Evolutionary conservation across 1,140 invertebrate genomes (phyloP).

Genomic region (Brevipalpus yothersi): DNA sequence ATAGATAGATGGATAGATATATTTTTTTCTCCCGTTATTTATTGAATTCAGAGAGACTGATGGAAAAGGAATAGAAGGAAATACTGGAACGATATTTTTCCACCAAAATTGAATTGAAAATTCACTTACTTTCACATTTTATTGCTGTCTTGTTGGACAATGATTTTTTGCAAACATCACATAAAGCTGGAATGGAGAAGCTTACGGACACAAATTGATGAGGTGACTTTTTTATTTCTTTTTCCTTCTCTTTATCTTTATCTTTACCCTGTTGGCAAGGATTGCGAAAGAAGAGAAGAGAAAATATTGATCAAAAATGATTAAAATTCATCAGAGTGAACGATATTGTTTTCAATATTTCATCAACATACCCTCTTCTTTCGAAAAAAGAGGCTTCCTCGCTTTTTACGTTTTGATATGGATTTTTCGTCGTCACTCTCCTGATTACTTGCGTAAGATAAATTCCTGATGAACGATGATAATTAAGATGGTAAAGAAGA

Average conservation of each 20-base stretch:
- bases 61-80: no score
- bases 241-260: slow-evolving; percentile 34
- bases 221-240: slow-evolving; percentile 27
- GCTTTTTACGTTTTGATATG: slow-evolving; percentile 52
- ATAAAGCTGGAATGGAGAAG: slow-evolving; percentile 39
- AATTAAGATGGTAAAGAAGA: not conserved
- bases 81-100: no score
- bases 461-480: slow-evolving; percentile 4
- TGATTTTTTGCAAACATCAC: slow-evolving; percentile 54
- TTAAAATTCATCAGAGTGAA: not conserved
- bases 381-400: slow-evolving; percentile 58
- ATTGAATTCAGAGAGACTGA: no score
- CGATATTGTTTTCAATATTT: not conserved
- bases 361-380: slow-evolving; percentile 42
- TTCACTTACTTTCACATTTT: slow-evolving; percentile 38
- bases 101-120: slow-evolving; percentile 3
- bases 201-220: slow-evolving; percentile 51
- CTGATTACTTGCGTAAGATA: slow-evolving; percentile 6
- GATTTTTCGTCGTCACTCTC: slow-evolving; percentile 40
- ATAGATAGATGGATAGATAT: no score
- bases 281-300: not conserved
- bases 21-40: no score
- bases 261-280: not conserved
- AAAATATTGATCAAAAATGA: not conserved
- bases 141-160: slow-evolving; percentile 48